These are phyloP conservation scores for Scaptomyza graminum DNA, from an alignment of 1,140 invertebrate genomes.

Conservation along the genomic window DNA sequence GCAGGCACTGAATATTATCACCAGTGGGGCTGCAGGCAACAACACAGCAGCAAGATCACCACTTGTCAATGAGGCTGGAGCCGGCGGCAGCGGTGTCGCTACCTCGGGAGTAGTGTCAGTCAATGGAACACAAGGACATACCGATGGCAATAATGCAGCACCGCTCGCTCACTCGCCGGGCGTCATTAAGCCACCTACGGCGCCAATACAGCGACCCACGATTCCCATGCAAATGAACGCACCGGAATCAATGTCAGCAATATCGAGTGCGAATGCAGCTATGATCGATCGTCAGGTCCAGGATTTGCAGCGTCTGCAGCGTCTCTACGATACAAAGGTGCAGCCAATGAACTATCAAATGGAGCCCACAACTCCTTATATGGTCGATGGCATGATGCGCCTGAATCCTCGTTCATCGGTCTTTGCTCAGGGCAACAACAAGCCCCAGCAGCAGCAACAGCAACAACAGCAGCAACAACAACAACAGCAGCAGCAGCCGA, in stretches of 20 bases:
- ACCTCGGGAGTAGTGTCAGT: constrained; percentile 26
- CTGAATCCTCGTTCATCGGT: constrained; percentile 50
- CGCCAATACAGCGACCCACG: constrained; percentile 65
- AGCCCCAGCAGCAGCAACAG: not conserved
- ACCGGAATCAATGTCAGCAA: constrained; percentile 39
- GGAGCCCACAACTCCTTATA: constrained; percentile 47
- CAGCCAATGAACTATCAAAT: constrained; percentile 56
- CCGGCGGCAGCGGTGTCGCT: constrained; percentile 12
- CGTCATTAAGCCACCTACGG: constrained; percentile 74
- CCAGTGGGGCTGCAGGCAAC: constrained; percentile 41
- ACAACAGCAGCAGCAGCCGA: constrained; percentile 24
- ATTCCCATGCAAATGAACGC: constrained; percentile 50
- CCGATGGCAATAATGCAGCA: constrained; percentile 32
- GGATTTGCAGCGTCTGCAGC: constrained; percentile 38
- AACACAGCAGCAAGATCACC: constrained; percentile 57
- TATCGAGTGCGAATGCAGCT: constrained; percentile 33
- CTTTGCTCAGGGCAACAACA: constrained; percentile 58
- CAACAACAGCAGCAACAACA: constrained; percentile 35
- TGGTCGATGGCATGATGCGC: constrained; percentile 58
- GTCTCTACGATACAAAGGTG: constrained; percentile 52
- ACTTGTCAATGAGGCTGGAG: constrained; percentile 38
- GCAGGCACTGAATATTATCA: constrained; percentile 72
- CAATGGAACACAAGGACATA: constrained; percentile 51
- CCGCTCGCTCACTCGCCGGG: constrained; percentile 82
- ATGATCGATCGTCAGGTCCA: constrained; percentile 69